Base-by-base conservation (phyloP, 2,113 vertebrate species). In the Prolemur simus region DNA sequence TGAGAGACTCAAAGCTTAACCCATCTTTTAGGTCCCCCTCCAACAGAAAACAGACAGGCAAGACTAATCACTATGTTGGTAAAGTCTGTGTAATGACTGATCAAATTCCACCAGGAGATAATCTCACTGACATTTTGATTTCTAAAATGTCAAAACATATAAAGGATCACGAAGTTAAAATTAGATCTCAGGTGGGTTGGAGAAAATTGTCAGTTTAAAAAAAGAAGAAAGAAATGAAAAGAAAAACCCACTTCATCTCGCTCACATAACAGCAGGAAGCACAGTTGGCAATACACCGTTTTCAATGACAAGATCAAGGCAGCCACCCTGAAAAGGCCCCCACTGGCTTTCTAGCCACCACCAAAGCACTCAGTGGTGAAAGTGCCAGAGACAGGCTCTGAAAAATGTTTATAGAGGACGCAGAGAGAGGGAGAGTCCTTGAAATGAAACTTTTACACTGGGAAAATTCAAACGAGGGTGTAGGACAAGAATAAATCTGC, bases 61-160 rank as follows among this genome's bases (percentile, higher is more conserved):
- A 96, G 73, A 87, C 82, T 90, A 96, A 96, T 97, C 68, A 47
- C 80, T 64, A 68, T 89, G 93, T 95, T 94, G 92, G 92, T 96
- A 92, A 97, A 84, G 95, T 42, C 96, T 97, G 93, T 94, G 87
- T 93, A 92, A 96, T 58, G 88, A 49, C 81, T 90, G 82, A 97
- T 96, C 60, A 52, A 56, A 82, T 21, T 49, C 92, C 37, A 25
- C 76, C 4, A 77, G 52, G 69, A 92, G 89, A 98, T 92, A 6
- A 78, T 87, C 83, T 32, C 23, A 37, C 47, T 74, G 47, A 92
- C 82, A 73, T 95, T 95, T 97, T 87, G 95, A 97, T 96, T 84
- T 97, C 73, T 94, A 94, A 95, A 60, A 74, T 97, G 85, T 83
- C 96, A 97, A 96, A 98, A 97, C 85, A 97, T 45, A 66, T 71